Conservation (phyloP, 2,113 vertebrate genomes). For the Strix uralensis region DNA sequence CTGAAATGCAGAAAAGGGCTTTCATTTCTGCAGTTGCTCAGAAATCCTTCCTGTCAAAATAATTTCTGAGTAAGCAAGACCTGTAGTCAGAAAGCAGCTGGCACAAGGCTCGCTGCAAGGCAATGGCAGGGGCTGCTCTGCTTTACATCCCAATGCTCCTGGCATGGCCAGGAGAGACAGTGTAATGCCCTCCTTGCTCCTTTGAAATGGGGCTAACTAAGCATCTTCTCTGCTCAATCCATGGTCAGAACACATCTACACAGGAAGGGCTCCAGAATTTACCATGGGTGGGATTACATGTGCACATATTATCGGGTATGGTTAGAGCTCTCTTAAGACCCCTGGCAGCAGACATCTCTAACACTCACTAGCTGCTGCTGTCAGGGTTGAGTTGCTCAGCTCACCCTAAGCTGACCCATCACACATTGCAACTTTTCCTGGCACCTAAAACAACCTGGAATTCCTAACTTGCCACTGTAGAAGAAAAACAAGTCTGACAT, state of each 20-base stretch:
- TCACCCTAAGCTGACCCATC: not conserved
- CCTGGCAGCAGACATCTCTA: not conserved
- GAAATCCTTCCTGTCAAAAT: not conserved
- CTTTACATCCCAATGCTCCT: not conserved
- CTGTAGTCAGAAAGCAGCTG: rapidly evolving
- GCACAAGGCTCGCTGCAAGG: no score
- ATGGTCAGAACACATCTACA: not conserved
- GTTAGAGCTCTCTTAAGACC: not conserved
- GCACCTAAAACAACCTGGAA: not conserved
- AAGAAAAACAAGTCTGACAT: not conserved
- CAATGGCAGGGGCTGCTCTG: not conserved
- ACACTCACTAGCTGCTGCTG: not conserved
- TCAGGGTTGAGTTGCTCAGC: not conserved
- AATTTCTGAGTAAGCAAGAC: not conserved
- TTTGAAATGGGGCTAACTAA: not conserved
- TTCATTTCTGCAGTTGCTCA: not conserved
- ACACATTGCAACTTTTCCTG: not conserved
- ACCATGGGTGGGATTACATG: not conserved
- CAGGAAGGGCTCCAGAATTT: not conserved
- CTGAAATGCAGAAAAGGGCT: not conserved
- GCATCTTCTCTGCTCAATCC: not conserved
- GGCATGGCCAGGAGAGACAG: rapidly evolving
- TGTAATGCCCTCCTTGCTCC: not conserved
- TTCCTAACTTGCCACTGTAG: not conserved
- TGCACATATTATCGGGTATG: not conserved